A percentile compares a stretch with the other conserved stretches of the same genome.
Evolutionary conservation across 1,140 invertebrate genomes (phyloP).

Genomic region (Asobara japonica): DNA sequence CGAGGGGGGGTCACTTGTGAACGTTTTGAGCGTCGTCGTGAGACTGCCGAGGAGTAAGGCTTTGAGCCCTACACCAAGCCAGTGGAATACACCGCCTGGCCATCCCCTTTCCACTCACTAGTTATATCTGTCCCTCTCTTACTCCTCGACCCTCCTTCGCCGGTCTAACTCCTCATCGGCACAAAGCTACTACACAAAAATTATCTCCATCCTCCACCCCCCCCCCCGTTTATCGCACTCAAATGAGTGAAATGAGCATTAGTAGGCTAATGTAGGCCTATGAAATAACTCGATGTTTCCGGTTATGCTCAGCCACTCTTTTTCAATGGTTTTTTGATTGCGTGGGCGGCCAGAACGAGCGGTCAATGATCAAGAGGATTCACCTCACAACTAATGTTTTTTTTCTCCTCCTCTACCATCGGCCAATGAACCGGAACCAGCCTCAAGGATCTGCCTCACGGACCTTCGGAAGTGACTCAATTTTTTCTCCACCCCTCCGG

Average conservation of each 20-base stretch:
- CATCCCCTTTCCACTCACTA: slow-evolving; percentile 48
- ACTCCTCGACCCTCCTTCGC: slow-evolving; percentile 25
- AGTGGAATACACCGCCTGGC: slow-evolving; percentile 38
- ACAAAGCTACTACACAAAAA: slow-evolving; percentile 3
- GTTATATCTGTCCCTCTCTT: no score
- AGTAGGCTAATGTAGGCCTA: neutral
- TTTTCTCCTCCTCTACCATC: neutral
- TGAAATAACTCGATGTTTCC: neutral
- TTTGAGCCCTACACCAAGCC: slow-evolving; percentile 5
- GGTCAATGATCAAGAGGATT: slow-evolving; percentile 12
- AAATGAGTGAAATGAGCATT: neutral
- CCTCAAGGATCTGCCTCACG: slow-evolving; percentile 18
- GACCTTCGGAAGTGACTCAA: slow-evolving; percentile 17
- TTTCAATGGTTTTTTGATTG: slow-evolving; percentile 14
- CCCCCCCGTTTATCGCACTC: neutral
- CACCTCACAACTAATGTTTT: neutral
- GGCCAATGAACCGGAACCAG: slow-evolving; percentile 18
- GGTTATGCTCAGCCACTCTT: slow-evolving; percentile 5
- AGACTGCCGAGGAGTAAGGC: slow-evolving; percentile 44
- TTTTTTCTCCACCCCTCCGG: neutral
- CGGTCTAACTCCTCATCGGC: neutral
- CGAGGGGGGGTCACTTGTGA: neutral
- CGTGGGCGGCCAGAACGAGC: neutral
- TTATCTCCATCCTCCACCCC: neutral
- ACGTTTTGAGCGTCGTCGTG: slow-evolving; percentile 48